These are phyloP conservation scores for Phymatocera aterrima DNA, from an alignment of 2,888 invertebrate genomes.

Conservation along the genomic window DNA sequence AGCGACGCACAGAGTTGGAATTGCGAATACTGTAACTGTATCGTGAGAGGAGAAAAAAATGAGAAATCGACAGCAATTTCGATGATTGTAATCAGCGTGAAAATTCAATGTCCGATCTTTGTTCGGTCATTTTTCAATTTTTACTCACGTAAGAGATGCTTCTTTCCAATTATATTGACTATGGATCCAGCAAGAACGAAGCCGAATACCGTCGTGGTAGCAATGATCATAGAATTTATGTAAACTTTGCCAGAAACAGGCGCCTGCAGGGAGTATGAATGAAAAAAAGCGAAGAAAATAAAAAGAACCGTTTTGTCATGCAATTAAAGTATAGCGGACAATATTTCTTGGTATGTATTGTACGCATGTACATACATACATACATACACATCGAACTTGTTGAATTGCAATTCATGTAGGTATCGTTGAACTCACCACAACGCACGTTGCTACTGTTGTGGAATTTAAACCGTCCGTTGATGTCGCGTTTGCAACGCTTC, in stretches of 20 bases:
- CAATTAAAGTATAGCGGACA: too few species aligned
- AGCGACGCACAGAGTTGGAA: neutral
- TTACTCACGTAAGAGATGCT: slow-evolving; percentile 58
- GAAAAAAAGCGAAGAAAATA: too few species aligned
- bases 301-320: too few species aligned
- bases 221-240: slow-evolving; percentile 58
- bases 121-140: neutral
- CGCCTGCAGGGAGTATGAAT: too few species aligned
- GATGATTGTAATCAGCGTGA: too few species aligned
- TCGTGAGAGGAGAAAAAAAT: neutral
- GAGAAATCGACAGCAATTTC: neutral
- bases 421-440: neutral
- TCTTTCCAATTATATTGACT: slow-evolving; percentile 58
- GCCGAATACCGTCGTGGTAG: slow-evolving; percentile 49
- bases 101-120: neutral
- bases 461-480: neutral
- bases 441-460: neutral
- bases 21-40: slow-evolving; percentile 4
- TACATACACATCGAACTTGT: too few species aligned
- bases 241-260: slow-evolving; percentile 57
- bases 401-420: neutral
- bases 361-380: too few species aligned
- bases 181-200: slow-evolving; percentile 55
- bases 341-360: too few species aligned
- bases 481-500: neutral